A percentile compares a stretch with the other conserved stretches of the same genome.
Conservation (phyloP, 1,140 invertebrate genomes). For the Ericerus pela region DNA sequence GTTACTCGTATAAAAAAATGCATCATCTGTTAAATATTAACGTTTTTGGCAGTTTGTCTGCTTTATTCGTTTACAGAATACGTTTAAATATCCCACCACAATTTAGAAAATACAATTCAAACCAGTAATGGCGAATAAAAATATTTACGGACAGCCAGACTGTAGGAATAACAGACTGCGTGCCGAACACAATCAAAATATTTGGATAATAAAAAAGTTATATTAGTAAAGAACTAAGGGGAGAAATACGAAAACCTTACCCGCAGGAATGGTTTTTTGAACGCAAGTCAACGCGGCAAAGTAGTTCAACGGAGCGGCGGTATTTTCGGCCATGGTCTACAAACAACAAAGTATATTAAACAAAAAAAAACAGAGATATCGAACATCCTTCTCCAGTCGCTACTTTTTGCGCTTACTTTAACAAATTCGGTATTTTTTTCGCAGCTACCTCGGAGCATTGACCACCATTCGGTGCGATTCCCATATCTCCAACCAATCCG, state of each 20-base stretch:
- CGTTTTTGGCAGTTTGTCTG: too few species aligned
- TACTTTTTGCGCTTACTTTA: constrained; percentile 29
- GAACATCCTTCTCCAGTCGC: neutral
- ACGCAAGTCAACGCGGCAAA: constrained; percentile 77
- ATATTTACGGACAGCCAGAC: too few species aligned
- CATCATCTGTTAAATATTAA: too few species aligned
- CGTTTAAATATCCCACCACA: too few species aligned
- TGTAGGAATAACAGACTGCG: too few species aligned
- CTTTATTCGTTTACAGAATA: too few species aligned
- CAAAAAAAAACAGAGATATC: neutral
- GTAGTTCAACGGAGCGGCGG: constrained; percentile 72
- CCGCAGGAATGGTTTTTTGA: constrained; percentile 49
- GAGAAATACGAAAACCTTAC: constrained; percentile 28
- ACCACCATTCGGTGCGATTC: constrained; percentile 41
- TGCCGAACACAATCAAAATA: too few species aligned
- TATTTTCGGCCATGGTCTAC: constrained; percentile 34
- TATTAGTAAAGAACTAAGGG: too few species aligned
- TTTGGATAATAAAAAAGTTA: too few species aligned
- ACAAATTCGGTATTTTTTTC: constrained; percentile 39
- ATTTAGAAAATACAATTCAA: too few species aligned
- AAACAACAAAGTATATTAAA: constrained; percentile 15
- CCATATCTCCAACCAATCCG: constrained; percentile 31
- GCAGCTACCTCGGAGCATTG: constrained; percentile 36
- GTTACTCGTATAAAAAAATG: too few species aligned
- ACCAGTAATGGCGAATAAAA: too few species aligned